Evolutionary conservation across 2,113 vertebrate genomes (phyloP).

Genomic region (Onychorhynchus coronatus): DNA sequence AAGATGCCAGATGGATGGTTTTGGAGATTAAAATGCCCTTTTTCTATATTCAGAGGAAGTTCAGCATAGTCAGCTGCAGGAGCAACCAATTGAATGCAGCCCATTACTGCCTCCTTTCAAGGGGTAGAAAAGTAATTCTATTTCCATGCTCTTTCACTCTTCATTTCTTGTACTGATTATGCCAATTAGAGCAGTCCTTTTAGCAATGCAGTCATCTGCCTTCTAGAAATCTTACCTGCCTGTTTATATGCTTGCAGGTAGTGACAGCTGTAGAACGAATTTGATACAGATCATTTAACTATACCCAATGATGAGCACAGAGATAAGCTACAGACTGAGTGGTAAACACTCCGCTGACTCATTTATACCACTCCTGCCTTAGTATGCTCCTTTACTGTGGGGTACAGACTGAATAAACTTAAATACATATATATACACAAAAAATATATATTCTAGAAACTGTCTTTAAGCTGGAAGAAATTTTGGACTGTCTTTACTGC

Average conservation of each 20-base stretch:
- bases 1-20: not conserved
- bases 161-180: conserved; percentile 16
- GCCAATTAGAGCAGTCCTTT: not conserved
- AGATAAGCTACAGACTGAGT: not conserved
- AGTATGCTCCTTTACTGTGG: not conserved
- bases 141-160: not conserved
- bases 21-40: not conserved
- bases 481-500: not conserved
- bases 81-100: not conserved
- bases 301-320: not conserved
- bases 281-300: not conserved
- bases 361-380: not conserved
- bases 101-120: not conserved
- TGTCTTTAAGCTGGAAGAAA: not conserved
- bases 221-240: not conserved
- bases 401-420: not conserved
- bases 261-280: not conserved
- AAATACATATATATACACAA: too few species aligned
- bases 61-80: not conserved
- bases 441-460: not conserved
- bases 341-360: not conserved
- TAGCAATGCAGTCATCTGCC: not conserved
- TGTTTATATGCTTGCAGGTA: not conserved
- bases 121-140: not conserved
- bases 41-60: not conserved